phyloP scores from a whole-genome alignment of 2,113 vertebrate genomes.

The Oreochromis aureus region DNA sequence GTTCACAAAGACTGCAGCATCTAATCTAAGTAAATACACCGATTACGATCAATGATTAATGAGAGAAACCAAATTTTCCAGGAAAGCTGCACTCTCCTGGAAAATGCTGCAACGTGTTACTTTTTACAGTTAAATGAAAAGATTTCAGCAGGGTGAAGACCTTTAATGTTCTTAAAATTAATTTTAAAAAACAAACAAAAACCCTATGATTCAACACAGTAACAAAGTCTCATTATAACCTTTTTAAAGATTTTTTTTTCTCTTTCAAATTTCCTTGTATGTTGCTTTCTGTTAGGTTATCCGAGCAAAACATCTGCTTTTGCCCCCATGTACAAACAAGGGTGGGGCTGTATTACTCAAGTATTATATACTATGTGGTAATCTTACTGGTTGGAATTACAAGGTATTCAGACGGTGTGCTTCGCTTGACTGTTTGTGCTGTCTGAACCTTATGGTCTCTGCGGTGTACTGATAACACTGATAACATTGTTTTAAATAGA shows the following conservation, averaged over 20 bases:
- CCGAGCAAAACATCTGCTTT: background rate
- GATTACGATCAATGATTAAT: background rate
- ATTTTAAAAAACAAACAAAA: background rate
- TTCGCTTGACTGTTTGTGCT: background rate
- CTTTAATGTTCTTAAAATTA: background rate
- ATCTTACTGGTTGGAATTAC: background rate
- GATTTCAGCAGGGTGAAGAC: background rate
- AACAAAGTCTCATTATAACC: background rate
- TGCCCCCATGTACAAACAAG: background rate
- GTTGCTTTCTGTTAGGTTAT: background rate
- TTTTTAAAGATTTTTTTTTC: background rate
- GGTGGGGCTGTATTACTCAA: background rate
- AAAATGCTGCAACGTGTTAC: background rate
- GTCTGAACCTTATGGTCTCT: background rate
- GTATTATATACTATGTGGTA: background rate
- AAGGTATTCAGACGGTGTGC: background rate
- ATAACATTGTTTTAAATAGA: background rate
- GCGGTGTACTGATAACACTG: background rate
- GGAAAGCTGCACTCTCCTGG: background rate
- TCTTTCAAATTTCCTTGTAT: background rate
- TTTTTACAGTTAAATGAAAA: background rate
- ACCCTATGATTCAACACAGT: background rate
- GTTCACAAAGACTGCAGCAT: background rate
- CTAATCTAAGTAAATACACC: background rate
- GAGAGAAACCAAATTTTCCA: background rate